Evolutionary conservation across 2,797 vertebrate genomes (phyloP).

Genomic region (Schizothorax lantsangensis): DNA sequence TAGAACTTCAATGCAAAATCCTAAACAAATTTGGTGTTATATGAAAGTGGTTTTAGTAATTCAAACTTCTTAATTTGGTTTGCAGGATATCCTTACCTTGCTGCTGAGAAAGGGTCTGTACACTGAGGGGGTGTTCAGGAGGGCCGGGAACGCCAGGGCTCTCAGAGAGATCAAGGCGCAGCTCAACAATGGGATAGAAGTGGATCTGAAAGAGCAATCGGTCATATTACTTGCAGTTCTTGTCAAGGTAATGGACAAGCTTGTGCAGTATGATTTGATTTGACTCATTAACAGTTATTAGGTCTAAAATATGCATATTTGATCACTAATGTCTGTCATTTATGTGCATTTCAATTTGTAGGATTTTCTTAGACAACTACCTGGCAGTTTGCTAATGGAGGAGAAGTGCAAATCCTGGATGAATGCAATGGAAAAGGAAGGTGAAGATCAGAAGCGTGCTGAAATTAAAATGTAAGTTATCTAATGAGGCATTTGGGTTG

Average conservation of each 20-base stretch:
- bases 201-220: conserved; percentile 73
- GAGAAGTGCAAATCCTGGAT: conserved; percentile 84
- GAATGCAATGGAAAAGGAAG: conserved; percentile 75
- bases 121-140: conserved; percentile 85
- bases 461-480: conserved; percentile 81
- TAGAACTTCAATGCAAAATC: not conserved
- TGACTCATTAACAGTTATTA: not conserved
- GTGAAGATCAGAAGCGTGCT: conserved; percentile 71
- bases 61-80: not conserved
- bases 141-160: conserved; percentile 81
- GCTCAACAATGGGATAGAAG: conserved; percentile 74
- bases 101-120: conserved; percentile 77
- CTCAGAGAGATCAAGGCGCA: conserved; percentile 83
- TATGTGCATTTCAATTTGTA: conserved; percentile 60
- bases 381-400: conserved; percentile 76
- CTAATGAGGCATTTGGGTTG: not conserved
- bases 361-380: conserved; percentile 86
- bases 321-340: conserved; percentile 24
- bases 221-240: conserved; percentile 82
- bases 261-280: not conserved
- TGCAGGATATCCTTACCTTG: conserved; percentile 79
- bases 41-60: not conserved
- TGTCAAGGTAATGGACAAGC: conserved; percentile 76
- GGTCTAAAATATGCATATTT: not conserved
- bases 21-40: not conserved